Percentiles rank a stretch among this genome's conserved stretches.
Conservation (phyloP, 2,888 invertebrate genomes). For the Sisyra nigra region DNA sequence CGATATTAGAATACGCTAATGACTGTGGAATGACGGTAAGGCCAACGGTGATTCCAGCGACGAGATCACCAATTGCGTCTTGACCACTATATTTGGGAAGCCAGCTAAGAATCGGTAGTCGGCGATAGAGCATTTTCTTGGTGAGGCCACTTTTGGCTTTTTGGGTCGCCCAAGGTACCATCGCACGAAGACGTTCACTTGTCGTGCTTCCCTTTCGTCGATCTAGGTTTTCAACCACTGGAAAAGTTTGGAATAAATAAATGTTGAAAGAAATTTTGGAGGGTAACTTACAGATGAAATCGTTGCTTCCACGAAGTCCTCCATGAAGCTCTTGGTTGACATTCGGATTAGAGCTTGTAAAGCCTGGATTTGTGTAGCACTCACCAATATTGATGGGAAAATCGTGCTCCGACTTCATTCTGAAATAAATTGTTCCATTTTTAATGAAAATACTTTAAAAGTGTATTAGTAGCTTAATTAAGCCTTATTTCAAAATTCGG, state of each 20-base stretch:
- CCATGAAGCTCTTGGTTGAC: constrained; percentile 20
- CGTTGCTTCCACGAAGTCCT: constrained; percentile 39
- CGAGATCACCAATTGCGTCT: constrained; percentile 68
- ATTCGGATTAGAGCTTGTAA: constrained; percentile 22
- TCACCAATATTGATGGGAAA: not conserved
- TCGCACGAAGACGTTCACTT: constrained; percentile 19
- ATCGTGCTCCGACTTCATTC: constrained; percentile 2
- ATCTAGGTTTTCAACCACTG: constrained; percentile 31
- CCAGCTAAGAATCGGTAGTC: constrained; percentile 62
- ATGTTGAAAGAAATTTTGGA: constrained; percentile 8
- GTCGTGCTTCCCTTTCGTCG: constrained; percentile 21
- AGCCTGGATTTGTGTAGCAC: constrained; percentile 26
- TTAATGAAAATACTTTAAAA: too few species aligned
- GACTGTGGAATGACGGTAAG: constrained; percentile 88
- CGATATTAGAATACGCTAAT: constrained; percentile 64
- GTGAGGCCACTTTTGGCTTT: constrained; percentile 36
- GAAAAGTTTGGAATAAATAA: constrained; percentile 9
- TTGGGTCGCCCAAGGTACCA: constrained; percentile 27
- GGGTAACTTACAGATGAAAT: constrained; percentile 34
- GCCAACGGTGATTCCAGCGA: constrained; percentile 85
- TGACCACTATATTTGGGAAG: constrained; percentile 55
- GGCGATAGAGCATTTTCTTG: constrained; percentile 52
- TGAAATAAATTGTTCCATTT: too few species aligned
- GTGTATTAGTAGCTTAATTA: too few species aligned
- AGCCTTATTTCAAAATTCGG: too few species aligned